Evolutionary conservation across 2,797 vertebrate genomes (phyloP).

Genomic region (Lithobates pipiens): DNA sequence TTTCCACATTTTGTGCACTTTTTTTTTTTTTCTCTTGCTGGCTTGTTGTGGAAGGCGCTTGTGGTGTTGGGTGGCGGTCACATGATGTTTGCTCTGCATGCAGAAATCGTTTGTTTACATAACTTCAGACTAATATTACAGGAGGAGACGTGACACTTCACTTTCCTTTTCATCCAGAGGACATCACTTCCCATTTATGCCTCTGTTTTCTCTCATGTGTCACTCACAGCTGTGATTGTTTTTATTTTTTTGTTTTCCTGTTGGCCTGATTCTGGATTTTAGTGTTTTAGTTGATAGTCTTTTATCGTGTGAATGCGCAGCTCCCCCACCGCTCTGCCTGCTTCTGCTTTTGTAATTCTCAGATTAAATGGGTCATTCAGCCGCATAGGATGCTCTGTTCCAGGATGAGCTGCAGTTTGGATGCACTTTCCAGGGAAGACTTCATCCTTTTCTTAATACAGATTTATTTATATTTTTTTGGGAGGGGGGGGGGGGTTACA

Average conservation of each 20-base stretch:
- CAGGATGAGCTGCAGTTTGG: not conserved
- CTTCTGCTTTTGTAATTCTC: not conserved
- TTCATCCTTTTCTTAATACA: too few species aligned
- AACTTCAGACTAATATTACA: not conserved
- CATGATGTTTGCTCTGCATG: not conserved
- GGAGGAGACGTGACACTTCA: not conserved
- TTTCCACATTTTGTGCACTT: too few species aligned
- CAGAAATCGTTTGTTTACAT: not conserved
- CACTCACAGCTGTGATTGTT: not conserved
- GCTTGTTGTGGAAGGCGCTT: too few species aligned
- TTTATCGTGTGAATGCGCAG: too few species aligned
- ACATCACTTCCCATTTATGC: not conserved
- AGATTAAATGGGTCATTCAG: constrained; percentile 4
- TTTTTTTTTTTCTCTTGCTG: not conserved
- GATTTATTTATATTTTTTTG: too few species aligned
- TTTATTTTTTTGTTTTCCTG: not conserved
- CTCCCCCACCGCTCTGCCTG: too few species aligned
- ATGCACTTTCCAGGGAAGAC: too few species aligned
- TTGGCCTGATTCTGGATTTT: not conserved
- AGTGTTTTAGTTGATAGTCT: not conserved
- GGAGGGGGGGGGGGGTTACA: too few species aligned
- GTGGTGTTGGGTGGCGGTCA: not conserved
- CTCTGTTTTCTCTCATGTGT: not conserved
- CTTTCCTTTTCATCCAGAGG: not conserved
- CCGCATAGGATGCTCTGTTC: not conserved